These are phyloP conservation scores for Phylloscopus trochiloides DNA, from an alignment of 2,113 vertebrate genomes.

Conservation along the genomic window DNA sequence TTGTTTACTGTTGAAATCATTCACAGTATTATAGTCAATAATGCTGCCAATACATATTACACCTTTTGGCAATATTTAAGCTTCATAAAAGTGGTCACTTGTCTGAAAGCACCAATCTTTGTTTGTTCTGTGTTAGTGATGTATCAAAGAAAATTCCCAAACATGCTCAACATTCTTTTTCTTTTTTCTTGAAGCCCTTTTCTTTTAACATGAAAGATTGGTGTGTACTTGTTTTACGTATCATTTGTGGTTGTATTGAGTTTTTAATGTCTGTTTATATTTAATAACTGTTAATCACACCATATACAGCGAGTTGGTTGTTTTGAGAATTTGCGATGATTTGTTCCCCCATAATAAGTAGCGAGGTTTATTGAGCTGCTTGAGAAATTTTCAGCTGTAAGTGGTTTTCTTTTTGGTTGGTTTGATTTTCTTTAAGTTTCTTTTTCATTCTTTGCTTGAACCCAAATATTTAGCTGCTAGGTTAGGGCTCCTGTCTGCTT, in stretches of 20 bases:
- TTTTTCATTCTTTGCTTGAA: conserved; percentile 98
- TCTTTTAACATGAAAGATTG: conserved; percentile 66
- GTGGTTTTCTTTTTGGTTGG: conserved; percentile 38
- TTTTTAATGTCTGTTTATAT: conserved; percentile 72
- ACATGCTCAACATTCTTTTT: conserved; percentile 1
- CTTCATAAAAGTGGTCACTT: conserved; percentile 72
- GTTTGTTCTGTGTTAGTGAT: conserved; percentile 56
- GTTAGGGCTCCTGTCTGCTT: conserved; percentile 99
- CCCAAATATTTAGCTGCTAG: conserved; percentile 97
- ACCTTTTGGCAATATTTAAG: conserved; percentile 68
- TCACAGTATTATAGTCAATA: conserved; percentile 37
- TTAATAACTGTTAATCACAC: conserved; percentile 64
- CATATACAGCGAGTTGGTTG: conserved; percentile 57
- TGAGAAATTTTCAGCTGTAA: conserved; percentile 66
- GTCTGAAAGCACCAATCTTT: conserved; percentile 56
- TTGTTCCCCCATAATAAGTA: conserved; percentile 65
- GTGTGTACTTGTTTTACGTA: conserved; percentile 62
- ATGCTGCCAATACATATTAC: conserved; percentile 35
- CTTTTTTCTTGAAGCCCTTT: not conserved
- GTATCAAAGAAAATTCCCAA: conserved; percentile 56
- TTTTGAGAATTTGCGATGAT: conserved; percentile 68
- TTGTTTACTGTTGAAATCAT: conserved; percentile 51
- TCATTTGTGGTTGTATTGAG: conserved; percentile 63
- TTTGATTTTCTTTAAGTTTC: conserved; percentile 80
- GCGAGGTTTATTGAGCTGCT: conserved; percentile 61